A percentile compares a stretch with the other conserved stretches of the same genome.
phyloP scores from a whole-genome alignment of 1,140 invertebrate genomes.

The Drosophila rufa region DNA sequence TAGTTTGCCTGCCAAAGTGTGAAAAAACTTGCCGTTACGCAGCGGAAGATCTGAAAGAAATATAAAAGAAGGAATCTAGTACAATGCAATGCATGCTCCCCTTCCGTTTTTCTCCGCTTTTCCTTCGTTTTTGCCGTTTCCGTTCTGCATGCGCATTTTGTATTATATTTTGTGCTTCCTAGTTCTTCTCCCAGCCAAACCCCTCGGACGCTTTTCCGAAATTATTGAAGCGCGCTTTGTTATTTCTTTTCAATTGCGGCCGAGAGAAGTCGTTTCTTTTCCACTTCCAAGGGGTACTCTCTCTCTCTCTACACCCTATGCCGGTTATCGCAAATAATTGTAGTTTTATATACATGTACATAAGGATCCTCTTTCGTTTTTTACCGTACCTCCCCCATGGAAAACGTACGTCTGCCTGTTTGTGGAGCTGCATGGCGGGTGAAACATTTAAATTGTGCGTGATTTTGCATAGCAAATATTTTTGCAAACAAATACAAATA shows the following conservation, averaged over 20 bases:
- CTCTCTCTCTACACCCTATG: conserved; percentile 8
- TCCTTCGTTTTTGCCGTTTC: conserved; percentile 43
- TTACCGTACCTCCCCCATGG: not conserved
- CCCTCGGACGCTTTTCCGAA: conserved; percentile 42
- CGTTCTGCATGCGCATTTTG: conserved; percentile 73
- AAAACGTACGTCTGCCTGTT: conserved; percentile 11
- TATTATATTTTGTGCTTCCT: conserved; percentile 62
- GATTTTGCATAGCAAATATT: conserved; percentile 51
- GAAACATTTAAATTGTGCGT: conserved; percentile 51
- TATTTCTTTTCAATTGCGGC: conserved; percentile 65
- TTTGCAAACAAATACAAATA: conserved; percentile 26
- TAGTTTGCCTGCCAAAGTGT: conserved; percentile 66
- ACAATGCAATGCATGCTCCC: conserved; percentile 59
- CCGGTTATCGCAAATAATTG: conserved; percentile 56
- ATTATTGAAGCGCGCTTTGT: conserved; percentile 72
- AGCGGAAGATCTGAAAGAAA: conserved; percentile 65
- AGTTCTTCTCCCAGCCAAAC: conserved; percentile 17
- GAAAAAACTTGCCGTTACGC: conserved; percentile 64
- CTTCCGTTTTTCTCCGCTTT: conserved; percentile 26
- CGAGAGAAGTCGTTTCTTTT: conserved; percentile 26
- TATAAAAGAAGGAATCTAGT: conserved; percentile 55
- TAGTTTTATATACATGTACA: conserved; percentile 13
- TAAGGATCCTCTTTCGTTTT: conserved; percentile 15
- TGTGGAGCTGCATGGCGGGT: conserved; percentile 9
- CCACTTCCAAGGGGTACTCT: conserved; percentile 16